phyloP scores from a whole-genome alignment of 2,797 vertebrate genomes.

The Eremophila alpestris region DNA sequence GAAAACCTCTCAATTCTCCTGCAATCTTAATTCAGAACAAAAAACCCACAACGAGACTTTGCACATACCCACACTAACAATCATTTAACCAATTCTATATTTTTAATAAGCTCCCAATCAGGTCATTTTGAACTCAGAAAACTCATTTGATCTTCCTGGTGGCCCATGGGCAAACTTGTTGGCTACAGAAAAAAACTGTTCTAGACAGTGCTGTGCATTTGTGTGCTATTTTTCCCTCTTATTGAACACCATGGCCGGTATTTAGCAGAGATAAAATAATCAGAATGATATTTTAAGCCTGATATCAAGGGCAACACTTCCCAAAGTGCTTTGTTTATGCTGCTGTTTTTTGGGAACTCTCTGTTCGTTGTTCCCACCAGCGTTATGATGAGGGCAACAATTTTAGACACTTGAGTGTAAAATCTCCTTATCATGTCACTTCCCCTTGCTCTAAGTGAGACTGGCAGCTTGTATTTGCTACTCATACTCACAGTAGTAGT shows the following conservation, averaged over 20 bases:
- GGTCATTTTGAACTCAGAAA: neutral
- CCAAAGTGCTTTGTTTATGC: neutral
- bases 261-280: conserved; percentile 11
- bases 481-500: neutral
- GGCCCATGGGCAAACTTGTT: neutral
- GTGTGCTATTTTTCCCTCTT: neutral
- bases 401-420: conserved; percentile 6
- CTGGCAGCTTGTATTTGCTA: conserved; percentile 40
- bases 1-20: neutral
- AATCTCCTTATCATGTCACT: neutral
- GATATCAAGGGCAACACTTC: conserved; percentile 18
- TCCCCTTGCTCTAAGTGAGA: conserved; percentile 1
- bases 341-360: neutral
- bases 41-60: neutral
- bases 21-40: neutral
- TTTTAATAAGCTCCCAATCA: neutral
- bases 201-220: neutral
- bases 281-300: neutral
- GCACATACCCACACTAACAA: neutral
- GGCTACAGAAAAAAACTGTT: neutral
- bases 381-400: neutral
- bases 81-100: neutral
- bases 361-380: conserved; percentile 19
- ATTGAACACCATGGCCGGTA: neutral
- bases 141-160: neutral